phyloP scores from a whole-genome alignment of 2,888 invertebrate species.

The Tetrapedia diversipes region DNA sequence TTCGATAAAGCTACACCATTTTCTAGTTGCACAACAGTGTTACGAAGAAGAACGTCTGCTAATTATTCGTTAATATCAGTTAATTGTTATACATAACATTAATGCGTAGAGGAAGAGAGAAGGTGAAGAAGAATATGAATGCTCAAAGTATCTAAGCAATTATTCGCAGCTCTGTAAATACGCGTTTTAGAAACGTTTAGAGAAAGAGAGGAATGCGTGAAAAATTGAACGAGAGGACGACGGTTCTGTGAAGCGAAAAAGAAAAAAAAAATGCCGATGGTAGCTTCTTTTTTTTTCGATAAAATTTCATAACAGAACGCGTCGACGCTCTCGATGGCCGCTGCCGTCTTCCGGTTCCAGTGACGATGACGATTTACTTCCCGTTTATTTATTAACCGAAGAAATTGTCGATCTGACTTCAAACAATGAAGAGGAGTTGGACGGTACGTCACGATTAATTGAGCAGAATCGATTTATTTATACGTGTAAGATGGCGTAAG shows the following conservation, averaged over 20 bases:
- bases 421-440: neutral
- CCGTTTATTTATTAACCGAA: neutral
- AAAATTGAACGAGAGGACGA: slow-evolving; percentile 39
- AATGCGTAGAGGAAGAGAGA: slow-evolving; percentile 9
- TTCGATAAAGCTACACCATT: slow-evolving; percentile 10
- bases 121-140: slow-evolving; percentile 58
- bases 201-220: slow-evolving; percentile 28
- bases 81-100: slow-evolving; percentile 24
- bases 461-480: slow-evolving; percentile 67
- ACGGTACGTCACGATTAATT: slow-evolving; percentile 5
- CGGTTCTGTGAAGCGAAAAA: slow-evolving; percentile 29
- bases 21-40: slow-evolving; percentile 27
- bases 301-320: slow-evolving; percentile 13
- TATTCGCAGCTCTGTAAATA: slow-evolving; percentile 76
- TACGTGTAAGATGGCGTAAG: slow-evolving; percentile 60
- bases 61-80: slow-evolving; percentile 21
- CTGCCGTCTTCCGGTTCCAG: slow-evolving; percentile 28
- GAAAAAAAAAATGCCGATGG: neutral
- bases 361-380: slow-evolving; percentile 34
- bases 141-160: slow-evolving; percentile 77
- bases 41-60: neutral
- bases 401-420: slow-evolving; percentile 24
- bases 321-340: slow-evolving; percentile 43
- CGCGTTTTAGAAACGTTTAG: slow-evolving; percentile 74
- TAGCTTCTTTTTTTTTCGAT: neutral